A percentile compares a stretch with the other conserved stretches of the same genome.
These are phyloP conservation scores for Pedetes capensis DNA, from an alignment of 2,113 vertebrate species.

Conservation along the genomic window DNA sequence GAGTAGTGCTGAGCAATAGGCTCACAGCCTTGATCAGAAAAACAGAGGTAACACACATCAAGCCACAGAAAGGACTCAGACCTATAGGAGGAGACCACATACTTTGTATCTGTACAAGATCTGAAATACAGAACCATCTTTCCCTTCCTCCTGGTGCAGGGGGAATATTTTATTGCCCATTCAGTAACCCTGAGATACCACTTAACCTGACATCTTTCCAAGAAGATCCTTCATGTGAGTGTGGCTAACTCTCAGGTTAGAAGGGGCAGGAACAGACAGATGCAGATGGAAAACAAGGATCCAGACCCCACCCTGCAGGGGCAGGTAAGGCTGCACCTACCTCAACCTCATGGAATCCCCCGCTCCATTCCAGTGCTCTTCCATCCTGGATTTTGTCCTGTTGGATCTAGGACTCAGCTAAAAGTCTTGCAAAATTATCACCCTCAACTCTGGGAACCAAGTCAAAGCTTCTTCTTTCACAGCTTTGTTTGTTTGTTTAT, in stretches of 20 bases:
- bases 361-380: fast-evolving
- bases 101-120: not conserved
- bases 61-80: not conserved
- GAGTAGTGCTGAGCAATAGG: constrained; percentile 43
- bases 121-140: not conserved
- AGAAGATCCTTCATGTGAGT: not conserved
- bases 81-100: not conserved
- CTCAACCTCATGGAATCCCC: not conserved
- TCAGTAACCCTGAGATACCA: not conserved
- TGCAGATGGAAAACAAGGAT: not conserved
- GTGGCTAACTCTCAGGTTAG: not conserved
- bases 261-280: not conserved
- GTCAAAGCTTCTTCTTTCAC: not conserved
- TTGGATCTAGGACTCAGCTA: not conserved
- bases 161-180: not conserved
- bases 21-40: not conserved
- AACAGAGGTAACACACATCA: not conserved
- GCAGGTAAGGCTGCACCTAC: not conserved
- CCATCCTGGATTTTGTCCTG: not conserved
- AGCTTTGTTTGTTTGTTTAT: not conserved
- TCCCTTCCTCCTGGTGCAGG: not conserved
- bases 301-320: not conserved
- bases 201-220: not conserved
- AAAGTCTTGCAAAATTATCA: not conserved
- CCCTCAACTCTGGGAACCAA: not conserved